Percentiles rank a stretch among this genome's conserved stretches.
These are phyloP conservation scores for Clarias macrocephalus DNA, from an alignment of 2,113 vertebrate genomes.

Conservation along the genomic window DNA sequence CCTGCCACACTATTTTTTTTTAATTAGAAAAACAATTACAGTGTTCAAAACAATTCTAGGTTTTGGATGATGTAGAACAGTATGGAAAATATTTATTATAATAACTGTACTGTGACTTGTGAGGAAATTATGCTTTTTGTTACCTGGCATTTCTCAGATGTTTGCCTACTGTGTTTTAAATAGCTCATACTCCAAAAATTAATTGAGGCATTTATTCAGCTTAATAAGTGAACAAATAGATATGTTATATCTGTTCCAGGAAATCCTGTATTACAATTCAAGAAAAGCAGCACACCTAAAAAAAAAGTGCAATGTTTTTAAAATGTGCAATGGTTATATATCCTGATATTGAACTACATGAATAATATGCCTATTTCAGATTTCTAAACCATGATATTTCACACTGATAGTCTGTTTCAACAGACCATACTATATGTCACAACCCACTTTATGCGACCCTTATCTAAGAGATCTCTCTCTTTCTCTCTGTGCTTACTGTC, in stretches of 20 bases:
- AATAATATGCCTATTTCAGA: not conserved
- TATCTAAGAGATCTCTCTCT: not conserved
- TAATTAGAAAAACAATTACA: not conserved
- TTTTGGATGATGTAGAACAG: not conserved
- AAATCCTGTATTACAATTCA: not conserved
- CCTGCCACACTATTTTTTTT: not conserved
- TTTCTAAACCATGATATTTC: not conserved
- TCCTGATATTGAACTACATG: not conserved
- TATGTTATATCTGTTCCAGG: not conserved
- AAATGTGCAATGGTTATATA: not conserved
- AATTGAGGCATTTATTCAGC: not conserved
- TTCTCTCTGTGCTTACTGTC: not conserved
- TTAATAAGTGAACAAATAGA: not conserved
- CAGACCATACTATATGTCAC: no score
- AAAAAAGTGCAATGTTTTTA: not conserved
- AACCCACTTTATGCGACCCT: not conserved
- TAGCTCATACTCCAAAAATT: not conserved
- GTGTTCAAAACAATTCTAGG: not conserved
- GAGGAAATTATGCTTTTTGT: not conserved
- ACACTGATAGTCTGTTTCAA: not conserved
- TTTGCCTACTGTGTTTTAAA: not conserved
- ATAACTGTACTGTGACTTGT: not conserved
- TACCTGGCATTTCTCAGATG: not conserved
- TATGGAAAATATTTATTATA: not conserved
- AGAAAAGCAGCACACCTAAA: not conserved